Percentiles rank a stretch among this genome's conserved stretches.
Conservation (phyloP, 2,113 vertebrate genomes). For the Cercopithecus mona region DNA sequence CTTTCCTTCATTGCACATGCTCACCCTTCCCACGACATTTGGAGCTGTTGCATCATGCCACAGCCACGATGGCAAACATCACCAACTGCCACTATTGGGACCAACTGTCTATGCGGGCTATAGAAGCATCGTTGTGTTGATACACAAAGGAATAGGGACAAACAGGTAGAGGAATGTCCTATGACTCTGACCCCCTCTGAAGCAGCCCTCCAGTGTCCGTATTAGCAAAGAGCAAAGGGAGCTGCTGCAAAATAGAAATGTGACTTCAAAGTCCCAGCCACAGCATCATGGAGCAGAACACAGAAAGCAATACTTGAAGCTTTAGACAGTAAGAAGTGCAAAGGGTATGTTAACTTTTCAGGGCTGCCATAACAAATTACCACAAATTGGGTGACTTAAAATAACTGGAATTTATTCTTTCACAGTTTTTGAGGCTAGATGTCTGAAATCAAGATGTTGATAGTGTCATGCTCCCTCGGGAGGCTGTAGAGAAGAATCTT, state of each 20-base stretch:
- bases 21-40: background rate
- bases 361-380: background rate
- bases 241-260: background rate
- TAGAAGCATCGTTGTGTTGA: background rate
- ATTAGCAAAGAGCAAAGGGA: background rate
- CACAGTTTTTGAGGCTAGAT: background rate
- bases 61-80: background rate
- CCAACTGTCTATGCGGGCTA: too few species aligned
- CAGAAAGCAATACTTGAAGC: background rate
- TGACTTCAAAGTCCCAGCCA: background rate
- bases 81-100: background rate
- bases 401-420: background rate
- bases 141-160: background rate
- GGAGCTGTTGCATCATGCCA: background rate
- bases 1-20: background rate
- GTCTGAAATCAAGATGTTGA: background rate
- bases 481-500: background rate
- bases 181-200: background rate
- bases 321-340: background rate
- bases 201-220: background rate
- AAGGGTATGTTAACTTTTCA: background rate
- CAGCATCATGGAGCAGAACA: background rate
- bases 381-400: background rate
- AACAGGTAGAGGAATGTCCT: background rate
- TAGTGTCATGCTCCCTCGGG: background rate